phyloP scores from a whole-genome alignment of 2,797 vertebrate species.

The Phalloptychus januarius region DNA sequence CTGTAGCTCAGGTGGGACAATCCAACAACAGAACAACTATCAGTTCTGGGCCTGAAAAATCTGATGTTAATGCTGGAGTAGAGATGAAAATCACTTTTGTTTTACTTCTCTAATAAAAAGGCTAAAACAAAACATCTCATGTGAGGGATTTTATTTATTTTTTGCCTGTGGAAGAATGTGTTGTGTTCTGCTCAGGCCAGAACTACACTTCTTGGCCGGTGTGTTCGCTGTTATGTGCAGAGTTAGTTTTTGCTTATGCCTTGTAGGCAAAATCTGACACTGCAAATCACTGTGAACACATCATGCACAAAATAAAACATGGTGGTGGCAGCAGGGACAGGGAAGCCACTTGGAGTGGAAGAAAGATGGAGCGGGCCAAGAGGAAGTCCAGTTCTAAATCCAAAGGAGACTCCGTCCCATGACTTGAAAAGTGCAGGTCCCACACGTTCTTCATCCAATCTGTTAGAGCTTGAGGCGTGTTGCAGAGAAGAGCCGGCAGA shows the following conservation, averaged over 20 bases:
- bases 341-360: not conserved
- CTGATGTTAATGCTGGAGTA: not conserved
- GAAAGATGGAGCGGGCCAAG: not conserved
- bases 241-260: not conserved
- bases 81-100: not conserved
- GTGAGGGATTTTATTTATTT: not conserved
- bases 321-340: not conserved
- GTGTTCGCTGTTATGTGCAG: not conserved
- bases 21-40: not conserved
- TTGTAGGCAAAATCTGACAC: not conserved
- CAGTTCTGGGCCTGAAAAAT: not conserved
- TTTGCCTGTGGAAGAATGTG: not conserved
- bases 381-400: not conserved
- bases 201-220: not conserved
- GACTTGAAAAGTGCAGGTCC: not conserved
- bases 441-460: not conserved
- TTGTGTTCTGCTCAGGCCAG: not conserved
- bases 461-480: not conserved
- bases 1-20: not conserved
- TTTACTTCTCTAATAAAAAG: too few species aligned
- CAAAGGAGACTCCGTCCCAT: not conserved
- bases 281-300: not conserved
- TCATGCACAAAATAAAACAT: not conserved
- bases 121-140: not conserved
- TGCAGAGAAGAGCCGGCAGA: not conserved